Base-by-base conservation (phyloP, 2,113 vertebrate genomes). In the Apaloderma vittatum region DNA sequence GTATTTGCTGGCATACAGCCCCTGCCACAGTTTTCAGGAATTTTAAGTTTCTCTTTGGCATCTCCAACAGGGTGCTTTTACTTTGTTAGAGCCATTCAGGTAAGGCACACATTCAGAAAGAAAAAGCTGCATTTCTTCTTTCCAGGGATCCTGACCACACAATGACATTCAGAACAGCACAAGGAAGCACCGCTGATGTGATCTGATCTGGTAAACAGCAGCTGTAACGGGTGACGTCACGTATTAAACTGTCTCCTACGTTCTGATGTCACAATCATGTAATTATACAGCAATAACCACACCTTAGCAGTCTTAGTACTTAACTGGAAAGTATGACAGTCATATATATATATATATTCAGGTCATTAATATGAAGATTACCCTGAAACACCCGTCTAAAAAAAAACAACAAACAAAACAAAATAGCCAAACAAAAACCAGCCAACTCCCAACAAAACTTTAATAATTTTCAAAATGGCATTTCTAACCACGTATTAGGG, bases 311-410 rank as follows among this genome's bases (percentile, higher is more conserved):
- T 40, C 76, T 79, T 3, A 46, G 75, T 11, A 63, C 58, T 68
- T 93, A 85, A 26, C 2, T 67, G 77, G 58, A 24, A 92, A 76
- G 29, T n/a, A 80, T 43, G 17, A 78, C 11, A 79, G 82, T 67
- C 70, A 61, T 12, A 72, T 11, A 79, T 10, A 62, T 10, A 62
- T 12, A 51, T 0, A 59, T 81, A 67, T 43, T 81, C 85, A 89
- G 58, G 52, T 36, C 21, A 71, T 85, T 96, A 92, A 80, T 92
- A 91, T 87, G 86, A 97, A 80, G 66, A 91, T 30, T 86, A 71
- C 81, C 58, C 73, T 96, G 92, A 79, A 96, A 90, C 62, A 79
- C 55, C n/a, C 15, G 63, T 63, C 81, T 78, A 48, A 30, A 89
- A 76, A 75, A 45, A 74, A 24, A 26, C 10, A 15, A 24, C 26